Percentiles rank a stretch among this genome's conserved stretches.
Conservation (phyloP, 2,888 invertebrate genomes). For the Aelia acuminata region DNA sequence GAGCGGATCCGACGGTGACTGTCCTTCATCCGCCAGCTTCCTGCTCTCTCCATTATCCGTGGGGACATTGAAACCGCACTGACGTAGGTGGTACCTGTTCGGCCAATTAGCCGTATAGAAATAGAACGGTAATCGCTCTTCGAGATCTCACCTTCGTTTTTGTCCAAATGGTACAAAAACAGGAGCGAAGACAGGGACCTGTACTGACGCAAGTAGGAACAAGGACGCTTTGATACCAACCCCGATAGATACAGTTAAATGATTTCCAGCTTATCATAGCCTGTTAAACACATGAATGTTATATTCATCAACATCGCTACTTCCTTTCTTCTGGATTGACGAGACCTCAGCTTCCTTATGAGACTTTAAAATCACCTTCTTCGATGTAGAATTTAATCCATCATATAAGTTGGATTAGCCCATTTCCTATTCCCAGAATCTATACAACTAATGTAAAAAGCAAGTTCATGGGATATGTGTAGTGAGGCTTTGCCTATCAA, state of each 20-base stretch:
- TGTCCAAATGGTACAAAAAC: slow-evolving; percentile 33
- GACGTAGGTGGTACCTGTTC: neutral
- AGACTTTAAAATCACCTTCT: neutral
- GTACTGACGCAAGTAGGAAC: slow-evolving; percentile 35
- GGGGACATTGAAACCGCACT: slow-evolving; percentile 40
- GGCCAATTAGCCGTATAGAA: slow-evolving; percentile 8
- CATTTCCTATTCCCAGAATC: too few relatives aligned
- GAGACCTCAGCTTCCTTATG: neutral
- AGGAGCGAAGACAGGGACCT: slow-evolving; percentile 35
- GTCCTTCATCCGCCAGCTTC: neutral
- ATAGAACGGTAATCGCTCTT: slow-evolving; percentile 19
- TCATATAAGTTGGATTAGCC: too few relatives aligned
- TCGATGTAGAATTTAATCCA: neutral
- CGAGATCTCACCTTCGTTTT: slow-evolving; percentile 46
- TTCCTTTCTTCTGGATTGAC: neutral
- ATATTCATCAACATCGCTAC: neutral
- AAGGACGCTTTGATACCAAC: neutral
- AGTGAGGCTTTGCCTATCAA: too few relatives aligned
- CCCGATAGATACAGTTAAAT: slow-evolving; percentile 31
- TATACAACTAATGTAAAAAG: too few relatives aligned
- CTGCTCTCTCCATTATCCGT: slow-evolving; percentile 24
- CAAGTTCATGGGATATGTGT: too few relatives aligned
- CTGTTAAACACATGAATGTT: slow-evolving; percentile 2
- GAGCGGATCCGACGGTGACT: slow-evolving; percentile 14
- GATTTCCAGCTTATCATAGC: neutral